Conservation (phyloP, 2,888 invertebrate genomes). For the Cryptophagus acutangulus region DNA sequence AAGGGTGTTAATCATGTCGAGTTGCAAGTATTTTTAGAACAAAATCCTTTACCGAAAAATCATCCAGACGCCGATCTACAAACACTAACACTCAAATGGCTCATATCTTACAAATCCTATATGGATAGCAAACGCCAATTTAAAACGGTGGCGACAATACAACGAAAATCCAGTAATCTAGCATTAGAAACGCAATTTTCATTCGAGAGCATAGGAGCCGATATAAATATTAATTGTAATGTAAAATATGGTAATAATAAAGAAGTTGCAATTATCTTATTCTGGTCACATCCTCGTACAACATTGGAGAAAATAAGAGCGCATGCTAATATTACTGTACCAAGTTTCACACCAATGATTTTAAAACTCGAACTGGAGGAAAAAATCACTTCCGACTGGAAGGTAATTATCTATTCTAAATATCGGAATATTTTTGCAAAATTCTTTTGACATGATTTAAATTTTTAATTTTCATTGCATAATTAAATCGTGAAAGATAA, state of each 20-base stretch:
- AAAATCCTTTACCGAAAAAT: constrained; percentile 57
- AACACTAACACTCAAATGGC: constrained; percentile 57
- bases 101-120: constrained; percentile 47
- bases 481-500: too few relatives aligned
- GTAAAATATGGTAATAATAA: constrained; percentile 57
- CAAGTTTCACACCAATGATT: constrained; percentile 66
- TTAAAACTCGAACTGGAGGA: constrained; percentile 63
- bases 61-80: constrained; percentile 48
- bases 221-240: constrained; percentile 52
- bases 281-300: constrained; percentile 61
- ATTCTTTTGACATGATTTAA: too few relatives aligned
- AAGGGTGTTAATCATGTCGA: constrained; percentile 69
- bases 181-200: constrained; percentile 59
- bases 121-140: constrained; percentile 55
- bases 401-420: constrained; percentile 46
- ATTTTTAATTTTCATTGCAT: too few relatives aligned
- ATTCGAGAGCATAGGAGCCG: constrained; percentile 51
- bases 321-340: constrained; percentile 68
- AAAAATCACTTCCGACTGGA: constrained; percentile 62
- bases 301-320: constrained; percentile 64
- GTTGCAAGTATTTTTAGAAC: constrained; percentile 63
- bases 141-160: constrained; percentile 58
- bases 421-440: background rate
- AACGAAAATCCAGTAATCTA: constrained; percentile 61
- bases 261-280: constrained; percentile 55